Evolutionary conservation across 2,888 invertebrate species (phyloP), one percentile per base, ranked within the genome.

Genomic region (Calliopum simillimum): DNA sequence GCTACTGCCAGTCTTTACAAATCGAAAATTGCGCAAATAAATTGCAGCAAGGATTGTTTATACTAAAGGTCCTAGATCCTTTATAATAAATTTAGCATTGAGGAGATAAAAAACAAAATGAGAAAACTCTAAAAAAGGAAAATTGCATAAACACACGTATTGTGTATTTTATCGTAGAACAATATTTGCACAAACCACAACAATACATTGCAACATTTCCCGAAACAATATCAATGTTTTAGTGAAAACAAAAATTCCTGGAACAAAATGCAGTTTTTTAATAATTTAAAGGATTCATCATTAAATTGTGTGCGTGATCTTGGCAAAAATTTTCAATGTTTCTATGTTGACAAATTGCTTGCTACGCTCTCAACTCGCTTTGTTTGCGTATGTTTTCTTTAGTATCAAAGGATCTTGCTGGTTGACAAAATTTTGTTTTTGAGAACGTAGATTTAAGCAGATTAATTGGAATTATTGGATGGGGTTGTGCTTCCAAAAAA

Each of bases 161-260:
- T 67, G 58, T 59, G 44, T 59, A 43, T 59, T 59, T 56, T 67
- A 33, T 41, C 46, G 8, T 59, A 19, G 14, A 47, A 67, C 67
- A 67, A 67, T 67, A 67, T 67, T 67, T 67, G 67, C 67, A 59
- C 67, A 59, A 49, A 67, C 67, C 67, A 33, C 67, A 67, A 67
- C 33, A 49, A 59, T 41, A 19, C 58, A 58, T 47, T 23, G 56
- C 46, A 49, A 67, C 58, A 58, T 25, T 33, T 58, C 43, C 6
- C 41, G 59, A 33, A 44, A 16, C 23, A 11, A 11, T 25, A 56
- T 55, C 3, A 14, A 21, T 23, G 25, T 56, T 56, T 53, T 53
- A 12, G 23, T 21, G 5, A 25, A 33, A 25, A 14, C 13, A 12
- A 16, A 33, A 11, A 3, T 44, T 12, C 19, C 23, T 5, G 23